A percentile compares a stretch with the other conserved stretches of the same genome.
Conservation (phyloP, 1,140 invertebrate genomes). For the Dufourea novaeangliae region DNA sequence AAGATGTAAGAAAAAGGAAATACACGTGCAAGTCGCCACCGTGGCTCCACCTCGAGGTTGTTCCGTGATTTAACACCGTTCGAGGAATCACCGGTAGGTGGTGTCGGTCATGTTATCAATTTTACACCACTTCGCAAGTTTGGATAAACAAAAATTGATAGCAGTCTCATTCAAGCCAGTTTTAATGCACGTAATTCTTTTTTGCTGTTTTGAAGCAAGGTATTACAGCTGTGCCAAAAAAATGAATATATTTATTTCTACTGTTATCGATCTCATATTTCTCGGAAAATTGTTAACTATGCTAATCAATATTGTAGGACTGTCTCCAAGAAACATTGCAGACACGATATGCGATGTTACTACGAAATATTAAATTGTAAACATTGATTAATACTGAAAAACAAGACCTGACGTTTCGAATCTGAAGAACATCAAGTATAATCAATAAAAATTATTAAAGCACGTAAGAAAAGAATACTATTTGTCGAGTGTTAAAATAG, state of each 20-base stretch:
- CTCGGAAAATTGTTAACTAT: background rate
- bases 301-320: background rate
- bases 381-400: too few species aligned
- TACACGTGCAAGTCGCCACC: background rate
- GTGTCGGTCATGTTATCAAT: conserved; percentile 10
- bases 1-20: conserved; percentile 10
- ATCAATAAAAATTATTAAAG: too few species aligned
- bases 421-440: too few species aligned
- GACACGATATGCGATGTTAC: too few species aligned
- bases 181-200: too few species aligned
- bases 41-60: conserved; percentile 17
- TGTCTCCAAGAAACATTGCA: too few species aligned
- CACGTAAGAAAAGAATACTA: too few species aligned
- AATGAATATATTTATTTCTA: too few species aligned
- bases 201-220: background rate
- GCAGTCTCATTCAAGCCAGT: background rate
- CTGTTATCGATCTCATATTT: background rate
- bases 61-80: background rate
- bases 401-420: too few species aligned
- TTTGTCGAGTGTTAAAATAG: too few species aligned
- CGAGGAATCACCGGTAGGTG: conserved; percentile 33
- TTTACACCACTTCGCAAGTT: background rate
- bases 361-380: too few species aligned
- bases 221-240: rapidly evolving
- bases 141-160: background rate